These are phyloP conservation scores for Lithodes maja DNA, from an alignment of 2,888 invertebrate species.

Conservation along the genomic window DNA sequence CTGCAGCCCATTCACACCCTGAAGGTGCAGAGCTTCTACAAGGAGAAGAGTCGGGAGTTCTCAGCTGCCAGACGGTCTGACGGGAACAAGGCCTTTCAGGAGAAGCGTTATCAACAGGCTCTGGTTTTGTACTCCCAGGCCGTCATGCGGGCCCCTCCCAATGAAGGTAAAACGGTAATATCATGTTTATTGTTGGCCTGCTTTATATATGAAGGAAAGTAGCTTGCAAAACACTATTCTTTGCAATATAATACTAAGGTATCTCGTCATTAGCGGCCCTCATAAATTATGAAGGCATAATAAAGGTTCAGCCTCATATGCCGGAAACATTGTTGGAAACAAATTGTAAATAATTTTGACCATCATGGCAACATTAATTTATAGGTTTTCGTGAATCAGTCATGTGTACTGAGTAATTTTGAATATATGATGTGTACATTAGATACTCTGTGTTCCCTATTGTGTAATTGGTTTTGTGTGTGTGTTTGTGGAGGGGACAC, in stretches of 20 bases:
- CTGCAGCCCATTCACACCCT: constrained; percentile 64
- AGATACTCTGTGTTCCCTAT: not conserved
- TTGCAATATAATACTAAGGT: no score
- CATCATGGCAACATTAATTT: not conserved
- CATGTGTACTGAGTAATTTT: not conserved
- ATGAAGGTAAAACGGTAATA: constrained; percentile 5
- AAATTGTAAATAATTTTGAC: no score
- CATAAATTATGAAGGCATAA: no score
- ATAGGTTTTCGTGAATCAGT: not conserved
- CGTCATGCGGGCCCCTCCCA: constrained; percentile 81
- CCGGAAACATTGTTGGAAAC: no score
- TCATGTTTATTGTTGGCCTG: no score
- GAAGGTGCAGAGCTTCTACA: constrained; percentile 54
- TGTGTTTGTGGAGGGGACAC: constrained; percentile 42
- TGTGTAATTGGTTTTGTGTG: not conserved
- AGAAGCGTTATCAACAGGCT: constrained; percentile 76
- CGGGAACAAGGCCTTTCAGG: constrained; percentile 79
- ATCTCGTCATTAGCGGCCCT: no score
- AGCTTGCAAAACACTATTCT: no score
- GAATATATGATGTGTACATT: not conserved
- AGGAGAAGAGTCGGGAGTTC: constrained; percentile 75
- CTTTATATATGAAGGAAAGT: no score
- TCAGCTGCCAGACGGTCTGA: constrained; percentile 80
- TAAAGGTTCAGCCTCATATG: no score
- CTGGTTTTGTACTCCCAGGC: constrained; percentile 83